Evolutionary conservation across 1,140 invertebrate species (phyloP).

Genomic region (Saccostrea cuccullata): DNA sequence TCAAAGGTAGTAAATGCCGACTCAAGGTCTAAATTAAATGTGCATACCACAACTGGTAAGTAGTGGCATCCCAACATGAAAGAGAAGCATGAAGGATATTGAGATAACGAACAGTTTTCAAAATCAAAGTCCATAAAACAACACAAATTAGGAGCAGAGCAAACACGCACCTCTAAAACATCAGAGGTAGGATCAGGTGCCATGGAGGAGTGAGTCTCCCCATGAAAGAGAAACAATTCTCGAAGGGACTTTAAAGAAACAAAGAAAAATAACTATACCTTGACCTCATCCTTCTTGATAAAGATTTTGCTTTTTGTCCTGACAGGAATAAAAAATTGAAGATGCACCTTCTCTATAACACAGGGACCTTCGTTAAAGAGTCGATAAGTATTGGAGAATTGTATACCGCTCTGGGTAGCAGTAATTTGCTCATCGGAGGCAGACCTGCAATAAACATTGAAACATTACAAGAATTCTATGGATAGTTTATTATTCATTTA

Average conservation of each 20-base stretch:
- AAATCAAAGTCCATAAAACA: too few species aligned
- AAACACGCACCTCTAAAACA: too few species aligned
- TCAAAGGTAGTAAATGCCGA: too few species aligned
- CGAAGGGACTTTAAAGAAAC: background rate
- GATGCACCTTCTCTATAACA: background rate
- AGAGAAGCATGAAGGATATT: too few species aligned
- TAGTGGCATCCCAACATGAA: too few species aligned
- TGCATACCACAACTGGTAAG: background rate
- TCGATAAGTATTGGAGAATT: background rate
- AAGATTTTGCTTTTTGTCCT: background rate
- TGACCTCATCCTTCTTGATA: background rate
- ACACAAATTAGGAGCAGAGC: too few species aligned
- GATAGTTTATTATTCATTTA: too few species aligned
- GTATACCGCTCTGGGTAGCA: background rate
- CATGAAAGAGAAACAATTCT: background rate
- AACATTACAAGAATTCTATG: too few species aligned
- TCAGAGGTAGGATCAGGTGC: too few species aligned
- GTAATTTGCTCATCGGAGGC: background rate
- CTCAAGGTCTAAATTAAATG: background rate
- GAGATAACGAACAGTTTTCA: too few species aligned
- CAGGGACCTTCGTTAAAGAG: conserved; percentile 4
- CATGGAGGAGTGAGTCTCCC: too few species aligned
- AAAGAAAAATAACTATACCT: background rate
- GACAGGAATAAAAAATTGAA: background rate
- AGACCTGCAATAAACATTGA: background rate